Evolutionary conservation across 35 echinoderm and acorn worm species (phyloP), one percentile per base, ranked within the genome.

Genomic region (Anneissia japonica): DNA sequence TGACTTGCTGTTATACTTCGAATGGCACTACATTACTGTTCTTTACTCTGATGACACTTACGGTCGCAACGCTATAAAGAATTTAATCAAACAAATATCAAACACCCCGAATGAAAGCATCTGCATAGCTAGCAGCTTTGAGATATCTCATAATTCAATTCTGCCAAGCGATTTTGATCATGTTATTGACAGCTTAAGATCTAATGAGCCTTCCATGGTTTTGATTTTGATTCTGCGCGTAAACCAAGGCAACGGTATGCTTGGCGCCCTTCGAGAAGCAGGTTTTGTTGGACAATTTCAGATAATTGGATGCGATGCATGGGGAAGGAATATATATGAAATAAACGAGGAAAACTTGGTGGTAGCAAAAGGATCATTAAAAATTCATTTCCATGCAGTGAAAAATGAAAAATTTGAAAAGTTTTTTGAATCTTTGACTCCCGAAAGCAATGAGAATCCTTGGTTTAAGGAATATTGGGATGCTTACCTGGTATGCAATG

Each of bases 271-370:
- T 30, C 84, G 74, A 3, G 38, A 55, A 34, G 55, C 34, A 31
- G 36, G 37, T 0, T 43, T 83, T 5, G 33, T 39, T 34, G 86
- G 82, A 14, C 75, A 85, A 73, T 77, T 82, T 30, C 86, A 88
- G 38, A 39, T 93, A 16, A 85, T 93, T 1, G 91, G 91, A 13
- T 89, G 91, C 46, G 91, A 93, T 88, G 91, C 86, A 13, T 93
- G 91, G 91, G 91, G 86, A 39, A 76, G 84, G 75, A 93, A 86
- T 43, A 89, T 93, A 3, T 75, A 81, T 0, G 91, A 93, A 38
- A 86, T 89, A 30, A 51, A 93, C 9, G n/a, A 33, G 10, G 39
- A 46, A 0, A 86, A 93, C 34, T 35, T 75, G 0, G 35, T 43
- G 5, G 83, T 56, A 19, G 86, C 91, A 30, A 33, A 72, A 0